phyloP scores from a whole-genome alignment of 1,140 invertebrate genomes.

The Tetranychus cinnabarinus region DNA sequence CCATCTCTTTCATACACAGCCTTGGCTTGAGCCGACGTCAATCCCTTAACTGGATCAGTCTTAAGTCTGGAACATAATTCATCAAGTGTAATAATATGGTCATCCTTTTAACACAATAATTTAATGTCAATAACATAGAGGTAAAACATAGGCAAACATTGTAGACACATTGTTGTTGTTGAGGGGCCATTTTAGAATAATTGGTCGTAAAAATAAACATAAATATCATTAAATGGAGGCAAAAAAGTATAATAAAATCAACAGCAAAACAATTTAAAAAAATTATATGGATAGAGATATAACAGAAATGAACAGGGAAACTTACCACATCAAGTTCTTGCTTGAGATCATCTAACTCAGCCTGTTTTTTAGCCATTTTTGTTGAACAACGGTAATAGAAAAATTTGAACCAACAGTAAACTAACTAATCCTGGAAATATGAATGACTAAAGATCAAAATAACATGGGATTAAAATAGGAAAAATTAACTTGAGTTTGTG shows the following conservation, averaged over 20 bases:
- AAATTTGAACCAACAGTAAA: too few relatives aligned
- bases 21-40: background rate
- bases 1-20: background rate
- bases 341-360: background rate
- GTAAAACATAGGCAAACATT: background rate
- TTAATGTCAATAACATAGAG: background rate
- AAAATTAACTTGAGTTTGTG: too few relatives aligned
- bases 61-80: slow-evolving; percentile 85
- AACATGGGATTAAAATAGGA: too few relatives aligned
- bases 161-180: background rate
- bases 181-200: too few relatives aligned
- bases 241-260: background rate
- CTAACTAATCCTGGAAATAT: too few relatives aligned
- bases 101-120: slow-evolving; percentile 27
- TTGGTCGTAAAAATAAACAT: too few relatives aligned
- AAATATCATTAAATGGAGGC: too few relatives aligned
- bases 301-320: background rate
- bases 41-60: slow-evolving; percentile 52
- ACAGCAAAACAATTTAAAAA: background rate
- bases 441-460: too few relatives aligned
- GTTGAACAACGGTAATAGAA: too few relatives aligned
- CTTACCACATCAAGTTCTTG: background rate
- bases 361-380: background rate
- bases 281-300: background rate
- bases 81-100: slow-evolving; percentile 86